Percentiles rank a stretch among this genome's conserved stretches.
These are phyloP conservation scores for Cochlearius cochlearius DNA, from an alignment of 2,113 vertebrate genomes.

Conservation along the genomic window DNA sequence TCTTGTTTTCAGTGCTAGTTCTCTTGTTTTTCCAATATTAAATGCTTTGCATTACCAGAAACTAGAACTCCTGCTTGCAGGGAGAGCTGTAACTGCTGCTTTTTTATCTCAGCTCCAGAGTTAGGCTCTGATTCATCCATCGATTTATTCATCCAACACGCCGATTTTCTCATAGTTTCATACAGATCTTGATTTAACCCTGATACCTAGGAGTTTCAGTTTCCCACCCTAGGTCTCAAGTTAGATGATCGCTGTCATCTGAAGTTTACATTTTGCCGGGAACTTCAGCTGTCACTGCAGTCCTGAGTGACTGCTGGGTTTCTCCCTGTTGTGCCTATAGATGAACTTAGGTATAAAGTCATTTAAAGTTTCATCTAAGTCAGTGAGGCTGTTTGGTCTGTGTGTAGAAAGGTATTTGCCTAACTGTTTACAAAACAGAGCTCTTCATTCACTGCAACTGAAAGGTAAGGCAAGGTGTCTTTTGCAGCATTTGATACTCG, in stretches of 20 bases:
- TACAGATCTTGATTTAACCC: neutral
- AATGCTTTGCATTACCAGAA: neutral
- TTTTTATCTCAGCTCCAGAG: neutral
- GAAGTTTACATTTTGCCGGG: neutral
- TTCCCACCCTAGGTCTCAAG: neutral
- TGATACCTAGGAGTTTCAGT: neutral
- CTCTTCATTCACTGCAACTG: neutral
- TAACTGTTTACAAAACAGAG: neutral
- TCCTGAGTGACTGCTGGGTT: accelerated
- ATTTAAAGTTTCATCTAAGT: neutral
- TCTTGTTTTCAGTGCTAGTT: neutral
- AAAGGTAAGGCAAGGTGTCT: neutral
- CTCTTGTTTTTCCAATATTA: neutral
- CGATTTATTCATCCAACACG: neutral
- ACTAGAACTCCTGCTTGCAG: neutral
- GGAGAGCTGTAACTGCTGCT: neutral
- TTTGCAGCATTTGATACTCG: accelerated
- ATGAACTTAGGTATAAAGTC: neutral
- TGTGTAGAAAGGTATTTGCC: neutral
- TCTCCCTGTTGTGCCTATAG: accelerated
- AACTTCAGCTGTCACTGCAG: neutral
- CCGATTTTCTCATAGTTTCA: neutral
- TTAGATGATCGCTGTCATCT: neutral
- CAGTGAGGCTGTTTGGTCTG: neutral
- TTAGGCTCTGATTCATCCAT: neutral